Percentiles rank a stretch among this genome's conserved stretches.
phyloP scores from a whole-genome alignment of 2,113 vertebrate species.

The Gasterosteus nipponicus region DNA sequence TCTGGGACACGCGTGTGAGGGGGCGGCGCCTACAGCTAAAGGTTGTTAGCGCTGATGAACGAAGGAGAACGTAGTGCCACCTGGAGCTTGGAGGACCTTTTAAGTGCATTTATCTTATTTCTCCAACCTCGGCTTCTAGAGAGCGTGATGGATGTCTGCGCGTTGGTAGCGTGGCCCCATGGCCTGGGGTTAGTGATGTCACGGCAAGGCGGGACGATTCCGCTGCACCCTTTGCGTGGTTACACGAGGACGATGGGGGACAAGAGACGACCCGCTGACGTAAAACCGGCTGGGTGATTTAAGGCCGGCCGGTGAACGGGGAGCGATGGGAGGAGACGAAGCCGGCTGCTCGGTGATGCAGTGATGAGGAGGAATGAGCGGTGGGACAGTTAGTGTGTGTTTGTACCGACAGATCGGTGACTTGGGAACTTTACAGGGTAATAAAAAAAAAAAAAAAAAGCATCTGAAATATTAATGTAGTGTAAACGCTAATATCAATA shows the following conservation, averaged over 20 bases:
- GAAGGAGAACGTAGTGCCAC: slow-evolving; percentile 33
- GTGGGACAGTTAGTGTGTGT: slow-evolving; percentile 6
- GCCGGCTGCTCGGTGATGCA: slow-evolving; percentile 37
- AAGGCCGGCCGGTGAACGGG: slow-evolving; percentile 79
- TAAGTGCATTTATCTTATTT: slow-evolving; percentile 30
- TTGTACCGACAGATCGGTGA: slow-evolving; percentile 29
- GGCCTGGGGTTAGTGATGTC: too few relatives aligned
- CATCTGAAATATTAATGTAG: slow-evolving; percentile 41
- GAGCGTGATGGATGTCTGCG: too few relatives aligned
- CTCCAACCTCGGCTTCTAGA: too few relatives aligned
- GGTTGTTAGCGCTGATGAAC: slow-evolving; percentile 34
- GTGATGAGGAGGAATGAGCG: not conserved
- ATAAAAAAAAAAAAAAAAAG: slow-evolving; percentile 47
- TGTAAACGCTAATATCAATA: slow-evolving; percentile 70
- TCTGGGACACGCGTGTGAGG: slow-evolving; percentile 2
- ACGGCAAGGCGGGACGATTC: too few relatives aligned
- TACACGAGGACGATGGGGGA: slow-evolving; percentile 8
- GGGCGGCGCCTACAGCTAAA: slow-evolving; percentile 30
- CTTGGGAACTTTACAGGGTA: slow-evolving; percentile 49
- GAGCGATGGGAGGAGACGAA: not conserved
- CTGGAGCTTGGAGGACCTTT: slow-evolving; percentile 23
- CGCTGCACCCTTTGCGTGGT: not conserved
- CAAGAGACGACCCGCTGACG: slow-evolving; percentile 48
- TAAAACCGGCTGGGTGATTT: slow-evolving; percentile 70
- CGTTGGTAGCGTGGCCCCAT: too few relatives aligned